phyloP scores from a whole-genome alignment of 1,140 invertebrate genomes.

The Centruroides sculpturatus region DNA sequence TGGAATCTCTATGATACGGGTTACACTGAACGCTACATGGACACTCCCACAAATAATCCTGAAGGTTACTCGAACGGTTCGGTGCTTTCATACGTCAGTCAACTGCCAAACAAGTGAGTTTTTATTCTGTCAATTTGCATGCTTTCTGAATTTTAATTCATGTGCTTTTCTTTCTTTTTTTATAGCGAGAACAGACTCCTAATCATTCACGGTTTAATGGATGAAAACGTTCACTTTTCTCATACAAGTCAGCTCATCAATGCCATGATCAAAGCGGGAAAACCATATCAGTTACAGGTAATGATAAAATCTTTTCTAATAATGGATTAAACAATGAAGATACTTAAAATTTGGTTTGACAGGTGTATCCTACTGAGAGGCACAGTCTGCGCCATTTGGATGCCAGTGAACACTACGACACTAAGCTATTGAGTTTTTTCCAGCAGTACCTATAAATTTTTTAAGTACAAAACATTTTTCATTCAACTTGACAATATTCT shows the following conservation, averaged over 20 bases:
- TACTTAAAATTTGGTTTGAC: background rate
- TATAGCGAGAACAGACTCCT: constrained; percentile 74
- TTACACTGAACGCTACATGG: constrained; percentile 97
- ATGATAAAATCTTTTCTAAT: constrained; percentile 7
- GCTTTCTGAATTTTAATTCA: background rate
- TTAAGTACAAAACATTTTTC: too few species aligned
- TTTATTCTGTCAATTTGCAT: background rate
- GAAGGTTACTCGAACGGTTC: constrained; percentile 62
- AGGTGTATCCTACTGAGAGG: constrained; percentile 85
- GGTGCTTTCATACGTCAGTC: constrained; percentile 58
- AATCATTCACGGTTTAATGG: constrained; percentile 95
- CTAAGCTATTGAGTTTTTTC: constrained; percentile 77
- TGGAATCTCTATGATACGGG: constrained; percentile 92
- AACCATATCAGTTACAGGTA: constrained; percentile 77
- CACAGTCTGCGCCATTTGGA: constrained; percentile 84
- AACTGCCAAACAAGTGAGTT: constrained; percentile 78
- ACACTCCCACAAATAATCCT: constrained; percentile 63
- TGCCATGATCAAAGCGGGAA: constrained; percentile 75
- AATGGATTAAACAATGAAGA: background rate
- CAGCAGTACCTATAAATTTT: constrained; percentile 55
- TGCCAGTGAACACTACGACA: constrained; percentile 92
- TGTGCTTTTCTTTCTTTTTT: constrained; percentile 17
- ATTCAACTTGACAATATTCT: too few species aligned
- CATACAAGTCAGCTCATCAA: constrained; percentile 86
- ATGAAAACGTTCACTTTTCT: constrained; percentile 99